These are phyloP conservation scores for Standfussiana lucernea DNA, from an alignment of 2,888 invertebrate species.

Conservation along the genomic window DNA sequence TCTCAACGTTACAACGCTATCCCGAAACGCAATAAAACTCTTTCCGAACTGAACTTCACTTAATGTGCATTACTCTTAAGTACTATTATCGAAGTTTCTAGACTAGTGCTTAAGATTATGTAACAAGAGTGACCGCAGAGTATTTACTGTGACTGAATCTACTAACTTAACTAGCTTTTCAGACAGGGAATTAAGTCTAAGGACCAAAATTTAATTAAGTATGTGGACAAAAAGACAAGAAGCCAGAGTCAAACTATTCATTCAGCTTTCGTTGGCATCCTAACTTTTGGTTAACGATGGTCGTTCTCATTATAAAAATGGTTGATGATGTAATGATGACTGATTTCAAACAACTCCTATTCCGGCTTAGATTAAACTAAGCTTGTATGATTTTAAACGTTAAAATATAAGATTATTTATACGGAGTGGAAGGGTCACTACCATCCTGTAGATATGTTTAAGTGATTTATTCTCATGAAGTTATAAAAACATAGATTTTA, in stretches of 20 bases:
- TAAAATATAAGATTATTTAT: neutral
- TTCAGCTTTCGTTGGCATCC: neutral
- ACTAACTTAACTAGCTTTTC: neutral
- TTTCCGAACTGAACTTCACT: constrained; percentile 14
- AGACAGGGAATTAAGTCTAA: too few species aligned
- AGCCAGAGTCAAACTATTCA: neutral
- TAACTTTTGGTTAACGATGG: neutral
- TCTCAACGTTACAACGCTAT: constrained; percentile 24
- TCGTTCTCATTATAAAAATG: neutral
- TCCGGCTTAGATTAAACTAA: neutral
- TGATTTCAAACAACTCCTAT: neutral
- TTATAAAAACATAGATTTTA: too few species aligned
- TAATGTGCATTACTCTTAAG: constrained; percentile 28
- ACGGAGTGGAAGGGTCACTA: too few species aligned
- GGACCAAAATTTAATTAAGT: neutral
- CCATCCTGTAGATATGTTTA: too few species aligned
- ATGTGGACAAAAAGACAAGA: neutral
- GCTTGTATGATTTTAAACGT: neutral
- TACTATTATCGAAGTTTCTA: constrained; percentile 38
- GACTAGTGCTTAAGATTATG: constrained; percentile 23
- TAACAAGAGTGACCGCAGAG: constrained; percentile 10
- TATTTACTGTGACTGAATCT: neutral
- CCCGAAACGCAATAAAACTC: constrained; percentile 27
- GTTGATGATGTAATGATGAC: neutral
- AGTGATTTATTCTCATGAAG: neutral